Conservation (phyloP, 2,113 vertebrate species). For the Macrotis lagotis region DNA sequence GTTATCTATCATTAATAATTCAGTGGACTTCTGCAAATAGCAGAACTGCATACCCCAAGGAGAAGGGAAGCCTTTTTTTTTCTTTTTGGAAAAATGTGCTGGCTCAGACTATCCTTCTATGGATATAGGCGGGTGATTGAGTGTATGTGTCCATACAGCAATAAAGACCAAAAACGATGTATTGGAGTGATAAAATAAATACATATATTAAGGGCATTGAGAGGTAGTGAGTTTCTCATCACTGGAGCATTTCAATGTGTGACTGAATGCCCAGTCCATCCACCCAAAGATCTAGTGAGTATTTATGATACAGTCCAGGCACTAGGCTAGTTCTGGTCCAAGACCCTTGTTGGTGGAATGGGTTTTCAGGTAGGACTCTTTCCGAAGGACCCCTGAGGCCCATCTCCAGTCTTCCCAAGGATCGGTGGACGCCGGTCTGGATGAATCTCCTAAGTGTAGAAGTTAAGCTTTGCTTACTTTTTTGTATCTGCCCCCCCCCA, state of each 20-base stretch:
- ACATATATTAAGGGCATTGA: not conserved
- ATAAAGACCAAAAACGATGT: not conserved
- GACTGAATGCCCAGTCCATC: not conserved
- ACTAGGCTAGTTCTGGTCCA: not conserved
- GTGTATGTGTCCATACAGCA: not conserved
- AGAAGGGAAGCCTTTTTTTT: constrained; percentile 11
- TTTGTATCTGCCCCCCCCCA: not conserved
- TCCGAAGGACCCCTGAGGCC: not conserved
- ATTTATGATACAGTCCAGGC: not conserved
- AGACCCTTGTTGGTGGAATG: not conserved
- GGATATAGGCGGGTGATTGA: not conserved
- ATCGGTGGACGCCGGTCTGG: not conserved
- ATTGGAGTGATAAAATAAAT: constrained; percentile 15
- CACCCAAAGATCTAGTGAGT: not conserved
- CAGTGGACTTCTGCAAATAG: constrained; percentile 43
- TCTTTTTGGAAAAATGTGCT: too few relatives aligned
- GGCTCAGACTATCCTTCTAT: not conserved
- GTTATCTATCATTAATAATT: constrained; percentile 74
- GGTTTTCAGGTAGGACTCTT: not conserved
- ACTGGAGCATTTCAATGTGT: not conserved
- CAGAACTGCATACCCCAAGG: constrained; percentile 44
- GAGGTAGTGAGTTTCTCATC: not conserved
- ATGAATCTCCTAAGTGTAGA: not conserved
- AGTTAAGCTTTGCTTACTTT: not conserved
- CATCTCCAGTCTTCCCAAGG: not conserved